phyloP scores from a whole-genome alignment of 2,113 vertebrate species.

The Mus pahari region DNA sequence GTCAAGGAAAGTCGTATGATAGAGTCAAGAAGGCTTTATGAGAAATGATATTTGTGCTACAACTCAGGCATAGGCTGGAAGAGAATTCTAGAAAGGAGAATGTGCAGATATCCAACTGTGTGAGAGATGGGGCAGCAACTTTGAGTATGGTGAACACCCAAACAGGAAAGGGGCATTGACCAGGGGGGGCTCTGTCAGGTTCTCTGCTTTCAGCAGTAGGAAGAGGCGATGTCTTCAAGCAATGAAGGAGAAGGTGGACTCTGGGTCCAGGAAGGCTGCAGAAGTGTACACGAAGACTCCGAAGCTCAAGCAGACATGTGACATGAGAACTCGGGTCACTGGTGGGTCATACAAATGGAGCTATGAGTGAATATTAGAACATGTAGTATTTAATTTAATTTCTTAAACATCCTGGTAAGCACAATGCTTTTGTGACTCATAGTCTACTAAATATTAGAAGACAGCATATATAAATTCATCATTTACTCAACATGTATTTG shows the following conservation, averaged over 20 bases:
- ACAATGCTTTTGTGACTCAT: not conserved
- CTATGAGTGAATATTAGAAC: not conserved
- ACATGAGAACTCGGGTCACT: not conserved
- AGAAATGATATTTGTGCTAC: not conserved
- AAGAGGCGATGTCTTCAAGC: not conserved
- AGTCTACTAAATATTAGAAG: conserved; percentile 6
- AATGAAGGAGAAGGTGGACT: not conserved
- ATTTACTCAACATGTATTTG: not conserved
- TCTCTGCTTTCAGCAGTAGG: not conserved
- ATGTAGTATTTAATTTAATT: not conserved
- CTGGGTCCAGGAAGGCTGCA: not conserved
- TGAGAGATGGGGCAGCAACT: no score
- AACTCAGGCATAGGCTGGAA: not conserved
- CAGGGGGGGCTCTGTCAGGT: not conserved
- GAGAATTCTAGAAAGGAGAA: conserved; percentile 2
- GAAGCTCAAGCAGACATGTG: not conserved
- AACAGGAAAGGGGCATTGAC: not conserved
- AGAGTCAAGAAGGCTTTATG: not conserved
- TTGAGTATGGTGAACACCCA: not conserved
- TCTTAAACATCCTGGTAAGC: not conserved
- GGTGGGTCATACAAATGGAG: not conserved
- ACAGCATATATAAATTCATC: not conserved
- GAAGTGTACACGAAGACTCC: not conserved
- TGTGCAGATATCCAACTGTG: not conserved
- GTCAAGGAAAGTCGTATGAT: not conserved